Evolutionary conservation across 35 echinoderm and acorn worm species (phyloP).

Genomic region (Apostichopus parvimensis): DNA sequence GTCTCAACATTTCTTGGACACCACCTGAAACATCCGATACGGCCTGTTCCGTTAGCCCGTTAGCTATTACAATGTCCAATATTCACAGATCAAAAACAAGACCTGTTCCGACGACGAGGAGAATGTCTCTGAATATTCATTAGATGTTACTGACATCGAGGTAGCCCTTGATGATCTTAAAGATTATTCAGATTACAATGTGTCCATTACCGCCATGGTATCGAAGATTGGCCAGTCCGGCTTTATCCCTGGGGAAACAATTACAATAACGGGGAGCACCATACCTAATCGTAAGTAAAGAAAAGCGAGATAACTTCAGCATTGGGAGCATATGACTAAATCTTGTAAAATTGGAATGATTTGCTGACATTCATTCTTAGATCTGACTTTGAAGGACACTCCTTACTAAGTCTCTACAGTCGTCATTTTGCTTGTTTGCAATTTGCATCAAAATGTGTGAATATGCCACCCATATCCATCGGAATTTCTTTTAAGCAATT

Average conservation of each 20-base stretch:
- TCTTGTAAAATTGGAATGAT: no score
- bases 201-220: background rate
- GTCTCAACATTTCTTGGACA: slow-evolving; percentile 12
- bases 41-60: slow-evolving; percentile 2
- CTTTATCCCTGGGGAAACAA: background rate
- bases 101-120: background rate
- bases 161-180: background rate
- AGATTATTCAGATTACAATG: slow-evolving; percentile 14
- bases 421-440: no score
- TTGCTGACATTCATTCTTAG: no score
- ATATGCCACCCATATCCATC: no score
- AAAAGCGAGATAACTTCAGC: no score
- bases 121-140: background rate
- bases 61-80: background rate
- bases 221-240: background rate
- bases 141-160: background rate
- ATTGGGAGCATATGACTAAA: no score
- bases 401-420: no score
- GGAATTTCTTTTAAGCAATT: no score
- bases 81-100: slow-evolving; percentile 4
- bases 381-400: no score
- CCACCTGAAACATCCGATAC: background rate
- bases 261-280: background rate
- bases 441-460: no score
- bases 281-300: background rate